Evolutionary conservation across 2,113 vertebrate species (phyloP).

Genomic region (Alouatta palliata): DNA sequence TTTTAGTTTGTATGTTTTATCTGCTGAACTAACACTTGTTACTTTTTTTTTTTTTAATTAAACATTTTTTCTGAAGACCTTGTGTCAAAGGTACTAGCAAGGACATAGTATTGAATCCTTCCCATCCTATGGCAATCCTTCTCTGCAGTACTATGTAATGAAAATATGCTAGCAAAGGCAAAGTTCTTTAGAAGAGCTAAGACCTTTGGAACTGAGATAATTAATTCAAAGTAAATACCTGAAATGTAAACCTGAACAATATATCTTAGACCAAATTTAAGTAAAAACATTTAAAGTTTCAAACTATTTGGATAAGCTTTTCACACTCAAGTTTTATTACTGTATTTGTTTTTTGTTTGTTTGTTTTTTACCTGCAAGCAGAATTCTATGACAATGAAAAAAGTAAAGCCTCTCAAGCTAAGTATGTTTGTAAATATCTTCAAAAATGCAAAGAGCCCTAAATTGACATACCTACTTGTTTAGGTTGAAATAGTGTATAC

Average conservation of each 20-base stretch:
- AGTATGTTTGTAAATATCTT: neutral
- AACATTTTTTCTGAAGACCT: neutral
- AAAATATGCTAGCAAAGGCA: neutral
- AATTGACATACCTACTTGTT: neutral
- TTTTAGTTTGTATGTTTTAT: conserved; percentile 16
- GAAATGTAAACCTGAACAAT: neutral
- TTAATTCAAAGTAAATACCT: neutral
- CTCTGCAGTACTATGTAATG: neutral
- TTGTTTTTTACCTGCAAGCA: neutral
- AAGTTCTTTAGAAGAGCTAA: neutral
- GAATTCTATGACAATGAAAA: neutral
- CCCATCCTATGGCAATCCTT: neutral
- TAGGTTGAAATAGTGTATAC: neutral
- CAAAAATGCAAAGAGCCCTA: neutral
- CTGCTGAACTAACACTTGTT: neutral
- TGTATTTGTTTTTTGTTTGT: neutral
- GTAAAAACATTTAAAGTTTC: neutral
- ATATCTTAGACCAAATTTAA: neutral
- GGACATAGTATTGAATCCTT: neutral
- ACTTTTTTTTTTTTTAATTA: neutral
- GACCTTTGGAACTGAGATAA: neutral
- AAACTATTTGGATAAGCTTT: neutral
- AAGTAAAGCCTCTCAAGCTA: neutral
- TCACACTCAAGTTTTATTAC: neutral
- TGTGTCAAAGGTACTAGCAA: neutral